Conservation (phyloP, 2,113 vertebrate genomes). For the Anoura caudifer region DNA sequence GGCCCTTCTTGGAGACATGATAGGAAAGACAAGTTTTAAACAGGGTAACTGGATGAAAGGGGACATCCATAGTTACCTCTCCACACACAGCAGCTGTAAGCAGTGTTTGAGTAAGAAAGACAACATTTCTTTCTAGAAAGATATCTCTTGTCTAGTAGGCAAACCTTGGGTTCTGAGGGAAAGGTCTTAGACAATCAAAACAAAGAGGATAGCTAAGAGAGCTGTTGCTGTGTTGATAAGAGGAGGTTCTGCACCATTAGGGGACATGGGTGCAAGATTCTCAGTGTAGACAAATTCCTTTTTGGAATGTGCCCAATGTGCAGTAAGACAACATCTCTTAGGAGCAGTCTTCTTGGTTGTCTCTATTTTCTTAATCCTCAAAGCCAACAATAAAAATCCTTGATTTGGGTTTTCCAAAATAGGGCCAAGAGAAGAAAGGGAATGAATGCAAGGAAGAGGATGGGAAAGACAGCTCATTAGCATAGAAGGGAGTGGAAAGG, state of each 20-base stretch:
- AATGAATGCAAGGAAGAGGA: neutral
- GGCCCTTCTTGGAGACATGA: neutral
- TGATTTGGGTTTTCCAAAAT: constrained; percentile 14
- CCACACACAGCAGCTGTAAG: neutral
- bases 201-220: neutral
- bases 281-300: neutral
- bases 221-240: neutral
- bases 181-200: neutral
- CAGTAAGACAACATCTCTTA: neutral
- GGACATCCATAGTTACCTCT: neutral
- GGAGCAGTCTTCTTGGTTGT: neutral
- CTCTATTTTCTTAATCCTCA: constrained; percentile 16
- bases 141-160: neutral
- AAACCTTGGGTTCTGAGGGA: neutral
- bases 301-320: neutral
- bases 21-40: neutral
- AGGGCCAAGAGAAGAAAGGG: neutral
- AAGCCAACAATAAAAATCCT: constrained; percentile 8
- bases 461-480: neutral
- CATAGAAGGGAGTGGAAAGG: neutral
- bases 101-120: neutral
- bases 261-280: neutral
- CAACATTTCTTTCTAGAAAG: no score
- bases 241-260: neutral
- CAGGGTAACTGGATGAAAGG: neutral